Evolutionary conservation across 2,888 invertebrate genomes (phyloP).

Genomic region (Chydorus sphaericus): DNA sequence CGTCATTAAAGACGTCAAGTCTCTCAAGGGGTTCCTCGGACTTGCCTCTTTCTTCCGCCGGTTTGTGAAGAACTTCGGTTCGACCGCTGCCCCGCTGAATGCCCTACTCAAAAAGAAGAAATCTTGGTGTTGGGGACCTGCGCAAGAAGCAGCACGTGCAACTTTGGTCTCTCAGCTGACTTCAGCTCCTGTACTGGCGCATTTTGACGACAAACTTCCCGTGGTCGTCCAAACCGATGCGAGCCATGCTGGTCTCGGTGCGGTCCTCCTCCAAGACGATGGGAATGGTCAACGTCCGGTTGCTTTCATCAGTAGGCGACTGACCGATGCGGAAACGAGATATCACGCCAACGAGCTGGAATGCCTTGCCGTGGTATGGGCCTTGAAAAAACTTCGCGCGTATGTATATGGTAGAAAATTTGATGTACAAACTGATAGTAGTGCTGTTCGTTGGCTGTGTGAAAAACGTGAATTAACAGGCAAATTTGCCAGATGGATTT

Average conservation of each 20-base stretch:
- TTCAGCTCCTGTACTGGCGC: conserved; percentile 19
- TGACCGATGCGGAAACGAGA: conserved; percentile 5
- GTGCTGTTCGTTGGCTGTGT: conserved; percentile 10
- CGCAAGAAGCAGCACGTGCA: conserved; percentile 17
- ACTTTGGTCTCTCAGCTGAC: conserved; percentile 7
- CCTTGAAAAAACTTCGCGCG: conserved; percentile 11
- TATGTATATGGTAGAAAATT: conserved; percentile 12
- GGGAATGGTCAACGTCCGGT: conserved; percentile 11
- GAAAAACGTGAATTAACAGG: conserved; percentile 10
- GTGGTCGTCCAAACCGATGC: conserved; percentile 22
- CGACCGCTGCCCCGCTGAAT: background rate
- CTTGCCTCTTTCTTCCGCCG: background rate
- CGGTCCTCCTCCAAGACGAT: conserved; percentile 21
- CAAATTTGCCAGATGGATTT: conserved; percentile 16
- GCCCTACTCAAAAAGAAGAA: background rate
- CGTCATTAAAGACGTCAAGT: background rate
- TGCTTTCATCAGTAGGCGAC: conserved; percentile 1
- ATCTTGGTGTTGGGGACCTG: background rate
- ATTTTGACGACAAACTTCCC: conserved; percentile 19
- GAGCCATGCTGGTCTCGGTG: conserved; percentile 20
- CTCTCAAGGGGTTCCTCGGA: background rate
- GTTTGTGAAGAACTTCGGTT: background rate
- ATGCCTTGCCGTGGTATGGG: conserved; percentile 14
- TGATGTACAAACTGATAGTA: conserved; percentile 3
- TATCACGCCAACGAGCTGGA: conserved; percentile 13